Evolutionary conservation across 2,888 invertebrate genomes (phyloP).

Genomic region (Cistogaster globosa): DNA sequence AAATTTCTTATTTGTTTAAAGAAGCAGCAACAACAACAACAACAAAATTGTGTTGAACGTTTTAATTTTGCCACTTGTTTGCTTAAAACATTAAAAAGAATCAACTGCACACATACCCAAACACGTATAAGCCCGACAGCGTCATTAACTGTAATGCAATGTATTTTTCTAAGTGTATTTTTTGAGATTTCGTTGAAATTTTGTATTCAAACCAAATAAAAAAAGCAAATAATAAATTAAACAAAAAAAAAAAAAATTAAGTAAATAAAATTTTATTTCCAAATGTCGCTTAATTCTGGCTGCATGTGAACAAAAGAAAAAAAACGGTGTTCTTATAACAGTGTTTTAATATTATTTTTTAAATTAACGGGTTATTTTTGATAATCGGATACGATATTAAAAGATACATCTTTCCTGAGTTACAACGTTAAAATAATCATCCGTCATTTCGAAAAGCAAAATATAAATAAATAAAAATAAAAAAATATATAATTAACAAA

Average conservation of each 20-base stretch:
- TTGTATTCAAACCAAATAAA: conserved; percentile 54
- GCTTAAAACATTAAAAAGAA: conserved; percentile 65
- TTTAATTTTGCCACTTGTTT: conserved; percentile 68
- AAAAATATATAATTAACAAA: too few species aligned
- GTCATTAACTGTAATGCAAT: conserved; percentile 33
- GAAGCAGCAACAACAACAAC: conserved; percentile 24
- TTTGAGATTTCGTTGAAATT: conserved; percentile 41
- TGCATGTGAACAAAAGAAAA: not conserved
- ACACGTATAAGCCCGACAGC: not conserved
- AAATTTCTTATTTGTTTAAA: conserved; percentile 61
- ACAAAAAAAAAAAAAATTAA: conserved; percentile 24
- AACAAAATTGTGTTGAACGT: conserved; percentile 42
- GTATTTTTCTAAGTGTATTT: conserved; percentile 45
- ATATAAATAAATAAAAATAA: too few species aligned
- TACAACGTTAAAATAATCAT: too few species aligned
- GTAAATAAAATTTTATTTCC: conserved; percentile 56
- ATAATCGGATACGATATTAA: too few species aligned
- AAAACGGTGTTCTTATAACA: not conserved
- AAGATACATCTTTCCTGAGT: too few species aligned
- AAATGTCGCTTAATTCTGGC: conserved; percentile 52
- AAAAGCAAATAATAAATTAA: conserved; percentile 37
- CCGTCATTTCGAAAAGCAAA: too few species aligned
- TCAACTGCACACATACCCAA: conserved; percentile 15
- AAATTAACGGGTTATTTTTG: too few species aligned
- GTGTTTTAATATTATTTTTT: not conserved